Conservation (phyloP, 1,140 invertebrate genomes). For the Hycleus cichorii region DNA sequence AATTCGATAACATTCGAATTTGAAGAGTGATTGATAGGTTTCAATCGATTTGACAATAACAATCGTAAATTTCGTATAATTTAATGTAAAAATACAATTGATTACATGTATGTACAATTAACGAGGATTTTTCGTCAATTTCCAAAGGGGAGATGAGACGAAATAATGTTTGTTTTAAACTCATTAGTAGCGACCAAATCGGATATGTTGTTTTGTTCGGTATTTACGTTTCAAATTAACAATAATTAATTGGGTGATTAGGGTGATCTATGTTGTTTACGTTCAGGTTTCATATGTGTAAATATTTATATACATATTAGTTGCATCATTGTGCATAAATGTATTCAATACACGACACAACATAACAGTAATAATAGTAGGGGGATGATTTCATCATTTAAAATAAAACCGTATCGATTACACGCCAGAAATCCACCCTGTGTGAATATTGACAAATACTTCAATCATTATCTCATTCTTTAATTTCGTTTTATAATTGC, state of each 20-base stretch:
- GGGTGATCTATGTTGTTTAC: conserved; percentile 35
- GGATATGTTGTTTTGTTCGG: conserved; percentile 36
- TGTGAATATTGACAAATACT: no score
- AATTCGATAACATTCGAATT: not conserved
- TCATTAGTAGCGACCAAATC: conserved; percentile 35
- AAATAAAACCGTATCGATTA: no score
- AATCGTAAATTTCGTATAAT: conserved; percentile 21
- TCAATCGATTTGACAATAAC: conserved; percentile 22
- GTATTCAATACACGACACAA: conserved; percentile 11
- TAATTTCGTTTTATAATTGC: no score
- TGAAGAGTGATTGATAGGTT: conserved; percentile 23
- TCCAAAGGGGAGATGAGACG: conserved; percentile 32
- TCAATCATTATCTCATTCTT: no score
- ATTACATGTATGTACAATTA: conserved; percentile 15
- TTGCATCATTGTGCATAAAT: conserved; percentile 29
- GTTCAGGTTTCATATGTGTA: conserved; percentile 17
- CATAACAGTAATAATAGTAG: no score
- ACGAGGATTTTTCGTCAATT: conserved; percentile 34
- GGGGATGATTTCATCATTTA: no score
- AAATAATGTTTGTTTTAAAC: conserved; percentile 35
- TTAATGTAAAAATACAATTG: not conserved
- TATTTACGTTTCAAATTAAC: conserved; percentile 40
- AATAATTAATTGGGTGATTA: conserved; percentile 41
- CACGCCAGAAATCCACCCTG: no score
- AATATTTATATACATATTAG: conserved; percentile 29